Evolutionary conservation across 2,797 vertebrate genomes (phyloP).

Genomic region (Sebastes iracundus): DNA sequence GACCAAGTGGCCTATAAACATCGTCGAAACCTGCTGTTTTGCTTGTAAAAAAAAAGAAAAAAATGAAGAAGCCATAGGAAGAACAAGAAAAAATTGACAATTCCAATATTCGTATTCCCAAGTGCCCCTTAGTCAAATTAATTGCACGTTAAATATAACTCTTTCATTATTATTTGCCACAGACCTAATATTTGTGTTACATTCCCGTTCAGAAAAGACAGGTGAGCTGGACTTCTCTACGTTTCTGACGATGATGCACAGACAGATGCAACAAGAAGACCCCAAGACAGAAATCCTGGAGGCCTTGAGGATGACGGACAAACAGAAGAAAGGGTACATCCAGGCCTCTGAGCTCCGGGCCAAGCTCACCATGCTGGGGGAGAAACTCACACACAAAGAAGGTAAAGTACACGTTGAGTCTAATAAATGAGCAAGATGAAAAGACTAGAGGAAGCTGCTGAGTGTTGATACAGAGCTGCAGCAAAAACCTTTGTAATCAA

Average conservation of each 20-base stretch:
- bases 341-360: slow-evolving; percentile 86
- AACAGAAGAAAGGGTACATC: slow-evolving; percentile 89
- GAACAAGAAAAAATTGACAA: background rate
- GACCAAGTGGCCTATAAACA: background rate
- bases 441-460: background rate
- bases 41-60: background rate
- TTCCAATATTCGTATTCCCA: background rate
- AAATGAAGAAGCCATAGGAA: background rate
- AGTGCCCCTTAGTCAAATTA: background rate
- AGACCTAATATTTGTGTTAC: background rate
- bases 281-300: slow-evolving; percentile 91
- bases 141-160: background rate
- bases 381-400: slow-evolving; percentile 92
- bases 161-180: background rate
- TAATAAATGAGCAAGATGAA: background rate
- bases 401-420: slow-evolving; percentile 75
- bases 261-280: slow-evolving; percentile 93
- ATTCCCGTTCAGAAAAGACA: slow-evolving; percentile 75
- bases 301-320: slow-evolving; percentile 93
- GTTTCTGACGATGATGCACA: slow-evolving; percentile 94
- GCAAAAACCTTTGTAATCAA: background rate
- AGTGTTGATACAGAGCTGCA: background rate
- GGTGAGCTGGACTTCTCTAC: slow-evolving; percentile 94
- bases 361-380: slow-evolving; percentile 91
- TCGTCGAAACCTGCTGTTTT: background rate